Evolutionary conservation across 2,113 vertebrate species (phyloP), one percentile per base, ranked within the genome.

Genomic region (Enhydra lutris): DNA sequence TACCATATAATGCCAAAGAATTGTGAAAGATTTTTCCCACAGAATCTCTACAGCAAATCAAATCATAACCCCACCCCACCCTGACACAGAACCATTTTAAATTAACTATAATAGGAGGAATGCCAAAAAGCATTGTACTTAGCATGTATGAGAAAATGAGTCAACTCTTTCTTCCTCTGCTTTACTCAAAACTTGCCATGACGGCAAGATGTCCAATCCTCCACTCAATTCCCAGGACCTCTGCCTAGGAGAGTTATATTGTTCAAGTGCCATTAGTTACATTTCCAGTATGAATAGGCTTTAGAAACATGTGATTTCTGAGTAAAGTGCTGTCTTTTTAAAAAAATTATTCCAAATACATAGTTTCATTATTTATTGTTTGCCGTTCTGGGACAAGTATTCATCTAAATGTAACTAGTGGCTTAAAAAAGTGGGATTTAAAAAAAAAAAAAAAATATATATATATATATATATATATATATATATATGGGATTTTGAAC

Each of bases 341-440:
- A 12, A 63, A 52, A 5, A 57, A 71, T 95, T 91, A 55, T 17
- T 94, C 10, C 20, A 96, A 87, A 94, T 92, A 17, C 63, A 1
- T 96, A 1, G 20, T 91, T 97, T 79, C 47, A 97, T 94, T 91
- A 50, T 84, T 61, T 20, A 55, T 84, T 96, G 0, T 90, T 98
- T 97, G 92, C 26, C 21, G 61, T n/a, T 34, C 24, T 74, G 6
- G 83, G 78, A 8, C 26, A 91, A 94, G 3, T 36, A 29, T 55
- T 83, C 83, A 0, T 7, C 31, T 85, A 93, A 3, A 26, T 34
- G 0, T 95, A 74, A 91, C n/a, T 79, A 95, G 42, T 52, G 12
- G 52, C 42, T 78, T 69, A 47, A 78, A 52, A 71, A n/a, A 39
- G 84, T 34, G 63, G 5, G 63, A 52, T 36, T 69, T 69, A 36